These are phyloP conservation scores for Caranx ignobilis DNA, from an alignment of 2,113 vertebrate species.

Conservation along the genomic window DNA sequence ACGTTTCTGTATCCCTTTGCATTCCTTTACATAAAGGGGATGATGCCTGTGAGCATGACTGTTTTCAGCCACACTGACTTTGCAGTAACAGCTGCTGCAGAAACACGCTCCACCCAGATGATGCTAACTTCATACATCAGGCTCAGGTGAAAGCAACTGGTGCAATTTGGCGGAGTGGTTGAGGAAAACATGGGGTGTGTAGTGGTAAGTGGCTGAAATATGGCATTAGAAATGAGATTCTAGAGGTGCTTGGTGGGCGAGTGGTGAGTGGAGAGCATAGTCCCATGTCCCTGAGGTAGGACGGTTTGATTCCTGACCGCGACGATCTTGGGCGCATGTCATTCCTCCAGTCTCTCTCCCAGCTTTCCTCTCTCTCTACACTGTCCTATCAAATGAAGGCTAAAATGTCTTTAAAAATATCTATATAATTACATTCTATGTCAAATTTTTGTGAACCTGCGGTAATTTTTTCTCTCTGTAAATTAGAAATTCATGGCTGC, in stretches of 20 bases:
- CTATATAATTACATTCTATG: background rate
- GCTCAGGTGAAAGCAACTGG: background rate
- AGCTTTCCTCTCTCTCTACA: no score
- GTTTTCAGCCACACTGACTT: slow-evolving; percentile 29
- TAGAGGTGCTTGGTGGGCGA: no score
- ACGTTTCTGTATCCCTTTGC: slow-evolving; percentile 10
- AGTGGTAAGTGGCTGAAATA: background rate
- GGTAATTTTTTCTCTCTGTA: background rate
- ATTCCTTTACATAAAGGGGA: slow-evolving; percentile 25
- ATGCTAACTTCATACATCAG: background rate
- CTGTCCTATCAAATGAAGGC: no score
- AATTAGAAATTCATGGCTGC: slow-evolving; percentile 1
- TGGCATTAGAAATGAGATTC: background rate
- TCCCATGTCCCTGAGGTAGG: no score
- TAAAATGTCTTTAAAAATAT: no score
- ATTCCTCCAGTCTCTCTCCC: no score
- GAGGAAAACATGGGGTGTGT: background rate
- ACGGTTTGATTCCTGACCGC: no score
- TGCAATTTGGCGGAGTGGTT: background rate
- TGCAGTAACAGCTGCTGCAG: background rate
- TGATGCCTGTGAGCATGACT: slow-evolving; percentile 29
- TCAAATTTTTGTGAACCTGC: background rate
- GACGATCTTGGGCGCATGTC: no score
- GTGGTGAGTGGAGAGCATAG: no score
- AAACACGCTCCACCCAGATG: slow-evolving; percentile 1